Percentiles rank a stretch among this genome's conserved stretches.
These are phyloP conservation scores for Heterodera schachtii DNA, from an alignment of 1,140 invertebrate genomes.

Conservation along the genomic window DNA sequence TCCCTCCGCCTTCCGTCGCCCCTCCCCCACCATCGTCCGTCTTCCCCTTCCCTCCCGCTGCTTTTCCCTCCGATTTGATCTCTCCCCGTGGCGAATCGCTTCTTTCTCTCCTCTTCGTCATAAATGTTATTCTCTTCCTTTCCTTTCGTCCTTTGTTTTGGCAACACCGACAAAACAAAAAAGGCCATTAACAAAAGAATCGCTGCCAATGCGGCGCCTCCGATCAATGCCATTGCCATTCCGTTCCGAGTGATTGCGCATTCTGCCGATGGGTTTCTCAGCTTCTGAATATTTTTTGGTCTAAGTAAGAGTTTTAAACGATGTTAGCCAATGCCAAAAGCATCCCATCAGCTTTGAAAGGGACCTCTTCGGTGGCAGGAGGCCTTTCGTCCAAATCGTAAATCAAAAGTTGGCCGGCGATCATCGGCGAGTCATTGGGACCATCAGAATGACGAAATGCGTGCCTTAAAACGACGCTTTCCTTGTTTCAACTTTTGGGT, in stretches of 20 bases:
- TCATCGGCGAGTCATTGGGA: slow-evolving; percentile 54
- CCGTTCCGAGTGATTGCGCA: slow-evolving; percentile 50
- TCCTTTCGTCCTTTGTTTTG: neutral
- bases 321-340: neutral
- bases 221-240: slow-evolving; percentile 30
- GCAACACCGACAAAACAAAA: slow-evolving; percentile 12
- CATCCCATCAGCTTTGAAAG: no score
- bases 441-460: slow-evolving; percentile 45
- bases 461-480: slow-evolving; percentile 14
- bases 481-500: neutral
- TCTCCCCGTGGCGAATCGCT: neutral
- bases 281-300: neutral
- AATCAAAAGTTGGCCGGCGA: slow-evolving; percentile 60
- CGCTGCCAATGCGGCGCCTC: slow-evolving; percentile 20
- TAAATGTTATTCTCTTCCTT: neutral
- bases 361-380: slow-evolving; percentile 26
- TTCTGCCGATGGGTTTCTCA: neutral
- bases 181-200: slow-evolving; percentile 37
- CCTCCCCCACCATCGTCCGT: no score
- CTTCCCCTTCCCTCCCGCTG: neutral
- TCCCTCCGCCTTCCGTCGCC: no score
- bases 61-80: slow-evolving; percentile 9
- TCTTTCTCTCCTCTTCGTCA: neutral
- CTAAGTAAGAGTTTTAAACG: neutral
- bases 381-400: slow-evolving; percentile 64